phyloP scores from a whole-genome alignment of 53 echinoderm and acorn worm species.

The Stichopus horrens region DNA sequence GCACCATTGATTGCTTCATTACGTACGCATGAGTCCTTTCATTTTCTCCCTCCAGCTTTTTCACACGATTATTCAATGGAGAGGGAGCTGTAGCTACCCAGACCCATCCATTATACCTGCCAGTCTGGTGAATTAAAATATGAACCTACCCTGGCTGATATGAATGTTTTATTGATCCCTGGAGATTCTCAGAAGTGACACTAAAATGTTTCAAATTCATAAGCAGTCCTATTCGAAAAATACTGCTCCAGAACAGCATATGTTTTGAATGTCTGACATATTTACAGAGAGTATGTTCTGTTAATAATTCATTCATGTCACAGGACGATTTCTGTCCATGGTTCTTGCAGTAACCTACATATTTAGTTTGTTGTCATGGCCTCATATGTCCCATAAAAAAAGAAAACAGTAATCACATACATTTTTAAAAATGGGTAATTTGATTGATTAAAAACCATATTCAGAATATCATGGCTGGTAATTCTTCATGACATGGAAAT shows the following conservation, averaged over 20 bases:
- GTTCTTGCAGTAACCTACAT: too few relatives aligned
- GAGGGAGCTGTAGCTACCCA: not conserved
- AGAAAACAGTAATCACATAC: too few relatives aligned
- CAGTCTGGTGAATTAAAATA: not conserved
- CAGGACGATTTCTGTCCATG: too few relatives aligned
- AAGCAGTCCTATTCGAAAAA: too few relatives aligned
- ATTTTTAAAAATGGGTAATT: too few relatives aligned
- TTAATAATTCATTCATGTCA: too few relatives aligned
- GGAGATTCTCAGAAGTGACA: not conserved
- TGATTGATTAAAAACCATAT: too few relatives aligned
- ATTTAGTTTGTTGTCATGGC: too few relatives aligned
- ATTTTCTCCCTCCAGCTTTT: not conserved
- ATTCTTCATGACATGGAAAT: too few relatives aligned
- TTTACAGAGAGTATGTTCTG: not conserved
- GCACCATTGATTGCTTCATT: not conserved
- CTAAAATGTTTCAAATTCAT: not conserved
- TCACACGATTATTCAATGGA: not conserved
- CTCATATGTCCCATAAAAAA: too few relatives aligned
- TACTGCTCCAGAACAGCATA: not conserved
- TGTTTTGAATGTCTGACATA: not conserved
- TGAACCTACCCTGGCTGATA: not conserved
- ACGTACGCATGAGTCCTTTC: not conserved
- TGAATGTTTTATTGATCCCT: not conserved
- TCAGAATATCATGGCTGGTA: too few relatives aligned
- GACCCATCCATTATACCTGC: not conserved